Evolutionary conservation across 1,140 invertebrate species (phyloP), one percentile per base, ranked within the genome.

Genomic region (Drosophila azteca): DNA sequence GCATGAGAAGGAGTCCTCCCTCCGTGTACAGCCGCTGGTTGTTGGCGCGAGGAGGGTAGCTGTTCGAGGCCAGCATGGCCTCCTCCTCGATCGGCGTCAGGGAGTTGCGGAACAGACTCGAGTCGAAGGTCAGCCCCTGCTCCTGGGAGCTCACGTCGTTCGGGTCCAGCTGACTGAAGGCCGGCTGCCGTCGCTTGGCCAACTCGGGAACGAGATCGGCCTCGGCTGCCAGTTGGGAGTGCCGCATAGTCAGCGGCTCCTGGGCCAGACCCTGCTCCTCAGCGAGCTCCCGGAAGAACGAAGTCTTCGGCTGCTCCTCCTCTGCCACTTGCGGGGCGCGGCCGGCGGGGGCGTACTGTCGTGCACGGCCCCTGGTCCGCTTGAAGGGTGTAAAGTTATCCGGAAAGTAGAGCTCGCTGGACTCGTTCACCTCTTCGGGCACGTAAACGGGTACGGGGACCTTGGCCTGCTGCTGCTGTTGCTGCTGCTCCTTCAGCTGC

Each of bases 1-100:
- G 92, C 45, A 93, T 79, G 58, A 93, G 92, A 0, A 95, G 92
- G 1, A 94, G 71, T 13, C 95, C 95, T 13, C 94, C 95, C 90
- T 96, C 95, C 0, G 94, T 94, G 74, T 94, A 95, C 1, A 94
- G 90, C 8, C 92, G 70, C 54, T 89, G 82, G 8, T 71, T 72
- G 20, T 74, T 70, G 13, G 61, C 43, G 4, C 31, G 41, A 11
- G 69, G 52, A 1, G 89, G 89, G 59, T 78, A 90, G 17, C 66
- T 76, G 44, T 91, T 91, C 43, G 90, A 85, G 6, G 87, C 79
- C 61, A 91, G 46, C 83, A 91, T 91, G 6, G 87, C 90, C 73
- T 91, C 90, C 46, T 91, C 90, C 64, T 91, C 83, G 17, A 91
- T 49, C 0, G 90, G 90, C 6, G 90, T 91, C 39, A 91, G 59